Evolutionary conservation across 2,797 vertebrate genomes (phyloP).

Genomic region (Poecilia gillii): DNA sequence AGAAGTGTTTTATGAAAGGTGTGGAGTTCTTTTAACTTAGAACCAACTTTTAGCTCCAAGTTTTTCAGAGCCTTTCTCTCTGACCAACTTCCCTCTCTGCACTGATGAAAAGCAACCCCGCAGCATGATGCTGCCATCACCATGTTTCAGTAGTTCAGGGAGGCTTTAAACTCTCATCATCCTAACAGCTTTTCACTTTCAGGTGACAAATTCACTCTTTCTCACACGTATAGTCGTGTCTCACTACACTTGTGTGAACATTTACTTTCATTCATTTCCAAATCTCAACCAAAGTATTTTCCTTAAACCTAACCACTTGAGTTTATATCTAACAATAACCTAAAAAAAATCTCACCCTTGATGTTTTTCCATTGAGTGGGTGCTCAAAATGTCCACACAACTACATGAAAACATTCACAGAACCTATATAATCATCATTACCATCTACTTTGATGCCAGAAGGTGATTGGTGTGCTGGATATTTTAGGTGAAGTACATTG

Average conservation of each 20-base stretch:
- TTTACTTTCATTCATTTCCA: no score
- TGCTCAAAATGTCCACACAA: no score
- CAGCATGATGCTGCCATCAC: background rate
- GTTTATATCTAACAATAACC: no score
- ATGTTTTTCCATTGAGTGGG: no score
- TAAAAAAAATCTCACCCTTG: no score
- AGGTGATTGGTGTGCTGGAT: background rate
- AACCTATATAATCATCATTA: no score
- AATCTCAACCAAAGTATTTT: no score
- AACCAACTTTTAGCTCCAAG: background rate
- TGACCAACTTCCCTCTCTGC: background rate
- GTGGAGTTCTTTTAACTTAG: background rate
- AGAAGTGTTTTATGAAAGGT: background rate
- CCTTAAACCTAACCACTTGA: no score
- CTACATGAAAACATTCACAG: no score
- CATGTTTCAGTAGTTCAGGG: background rate
- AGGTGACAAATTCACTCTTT: background rate
- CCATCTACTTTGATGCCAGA: background rate
- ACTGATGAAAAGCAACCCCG: background rate
- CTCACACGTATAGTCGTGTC: no score
- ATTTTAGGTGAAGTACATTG: background rate
- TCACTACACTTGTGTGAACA: no score
- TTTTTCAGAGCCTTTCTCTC: background rate
- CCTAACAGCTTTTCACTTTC: background rate
- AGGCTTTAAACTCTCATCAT: background rate